phyloP scores from a whole-genome alignment of 2,888 invertebrate species.

The Sycophila texana region DNA sequence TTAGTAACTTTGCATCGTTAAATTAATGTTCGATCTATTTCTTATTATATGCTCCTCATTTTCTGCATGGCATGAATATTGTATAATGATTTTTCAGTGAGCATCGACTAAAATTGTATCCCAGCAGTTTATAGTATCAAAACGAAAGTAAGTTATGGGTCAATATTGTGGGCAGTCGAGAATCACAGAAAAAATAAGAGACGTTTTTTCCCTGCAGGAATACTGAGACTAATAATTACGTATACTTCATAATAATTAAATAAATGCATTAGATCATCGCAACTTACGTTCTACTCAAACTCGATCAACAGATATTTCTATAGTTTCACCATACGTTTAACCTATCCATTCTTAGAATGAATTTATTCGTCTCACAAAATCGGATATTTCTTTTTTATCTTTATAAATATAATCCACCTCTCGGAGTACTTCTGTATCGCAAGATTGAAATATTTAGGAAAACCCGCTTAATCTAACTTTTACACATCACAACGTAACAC shows the following conservation, averaged over 20 bases:
- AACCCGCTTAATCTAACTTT: slow-evolving; percentile 47
- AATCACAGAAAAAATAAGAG: slow-evolving; percentile 62
- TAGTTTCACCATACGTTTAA: slow-evolving; percentile 43
- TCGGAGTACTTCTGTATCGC: slow-evolving; percentile 39
- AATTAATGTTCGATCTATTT: slow-evolving; percentile 22
- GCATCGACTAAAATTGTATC: slow-evolving; percentile 35
- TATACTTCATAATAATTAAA: slow-evolving; percentile 49
- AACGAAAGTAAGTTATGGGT: slow-evolving; percentile 46
- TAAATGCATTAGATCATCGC: slow-evolving; percentile 53
- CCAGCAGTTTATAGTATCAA: slow-evolving; percentile 25
- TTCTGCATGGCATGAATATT: slow-evolving; percentile 40
- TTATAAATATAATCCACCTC: slow-evolving; percentile 54
- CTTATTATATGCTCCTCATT: slow-evolving; percentile 8
- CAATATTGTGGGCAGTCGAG: slow-evolving; percentile 26
- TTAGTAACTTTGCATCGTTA: slow-evolving; percentile 66
- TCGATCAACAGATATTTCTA: slow-evolving; percentile 50
- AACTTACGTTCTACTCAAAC: slow-evolving; percentile 48
- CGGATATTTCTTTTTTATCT: slow-evolving; percentile 34
- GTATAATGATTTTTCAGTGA: slow-evolving; percentile 21
- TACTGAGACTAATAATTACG: slow-evolving; percentile 56
- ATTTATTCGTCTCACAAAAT: slow-evolving; percentile 40
- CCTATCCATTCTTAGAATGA: slow-evolving; percentile 55
- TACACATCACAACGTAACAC: slow-evolving; percentile 39
- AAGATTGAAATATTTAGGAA: slow-evolving; percentile 58
- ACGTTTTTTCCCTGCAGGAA: slow-evolving; percentile 40